Conservation (phyloP, 2,113 vertebrate genomes). For the Oostethus manadensis region DNA sequence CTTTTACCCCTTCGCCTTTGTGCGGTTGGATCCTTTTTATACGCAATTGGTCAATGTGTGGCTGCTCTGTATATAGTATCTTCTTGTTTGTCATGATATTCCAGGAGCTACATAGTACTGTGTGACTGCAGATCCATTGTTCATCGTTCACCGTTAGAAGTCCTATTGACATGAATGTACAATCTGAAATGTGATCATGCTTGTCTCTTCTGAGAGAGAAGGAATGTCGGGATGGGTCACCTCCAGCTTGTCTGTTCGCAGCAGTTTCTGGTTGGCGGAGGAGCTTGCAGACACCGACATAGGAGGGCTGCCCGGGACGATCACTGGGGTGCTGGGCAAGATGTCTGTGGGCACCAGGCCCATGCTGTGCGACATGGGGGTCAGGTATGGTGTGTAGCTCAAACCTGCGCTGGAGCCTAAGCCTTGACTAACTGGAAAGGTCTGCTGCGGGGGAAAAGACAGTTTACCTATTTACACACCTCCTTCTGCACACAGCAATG, state of each 20-base stretch:
- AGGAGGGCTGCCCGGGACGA: constrained; percentile 92
- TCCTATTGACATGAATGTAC: too few species aligned
- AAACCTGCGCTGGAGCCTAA: constrained; percentile 87
- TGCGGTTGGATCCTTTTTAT: too few species aligned
- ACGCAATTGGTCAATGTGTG: too few species aligned
- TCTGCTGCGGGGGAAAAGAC: constrained; percentile 74
- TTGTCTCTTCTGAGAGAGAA: background rate
- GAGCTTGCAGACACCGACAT: constrained; percentile 80
- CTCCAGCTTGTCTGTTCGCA: constrained; percentile 98
- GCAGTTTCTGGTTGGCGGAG: constrained; percentile 89
- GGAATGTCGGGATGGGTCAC: constrained; percentile 66
- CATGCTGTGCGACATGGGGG: constrained; percentile 91
- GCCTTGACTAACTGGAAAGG: constrained; percentile 90
- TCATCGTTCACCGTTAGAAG: too few species aligned
- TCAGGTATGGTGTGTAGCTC: constrained; percentile 94
- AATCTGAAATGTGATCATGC: background rate
- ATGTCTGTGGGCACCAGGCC: constrained; percentile 96
- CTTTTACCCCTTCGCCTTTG: too few species aligned
- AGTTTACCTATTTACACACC: background rate
- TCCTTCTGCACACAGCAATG: background rate
- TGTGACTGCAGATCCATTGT: background rate
- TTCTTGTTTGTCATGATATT: too few species aligned
- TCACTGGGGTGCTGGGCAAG: constrained; percentile 82
- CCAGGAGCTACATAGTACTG: background rate
- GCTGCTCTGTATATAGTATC: too few species aligned